These are phyloP conservation scores for Hypothenemus hampei DNA, from an alignment of 1,140 invertebrate genomes.

Conservation along the genomic window DNA sequence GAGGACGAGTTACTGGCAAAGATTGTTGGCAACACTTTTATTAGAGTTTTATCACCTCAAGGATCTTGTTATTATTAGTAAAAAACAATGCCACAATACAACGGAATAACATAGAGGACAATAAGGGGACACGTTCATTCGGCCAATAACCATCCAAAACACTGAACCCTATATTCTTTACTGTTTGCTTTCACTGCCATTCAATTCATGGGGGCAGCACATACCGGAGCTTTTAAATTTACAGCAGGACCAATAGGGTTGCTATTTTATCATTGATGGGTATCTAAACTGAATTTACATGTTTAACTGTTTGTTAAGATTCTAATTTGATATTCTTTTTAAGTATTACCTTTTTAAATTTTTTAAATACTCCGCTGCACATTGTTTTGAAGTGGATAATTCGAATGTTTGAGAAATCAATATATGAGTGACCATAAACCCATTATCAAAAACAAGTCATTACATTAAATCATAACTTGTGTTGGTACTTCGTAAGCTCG, in stretches of 20 bases:
- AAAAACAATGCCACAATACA: slow-evolving; percentile 1
- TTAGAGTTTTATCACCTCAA: slow-evolving; percentile 3
- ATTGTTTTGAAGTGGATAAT: no score
- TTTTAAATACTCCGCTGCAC: no score
- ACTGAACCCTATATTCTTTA: slow-evolving; percentile 1
- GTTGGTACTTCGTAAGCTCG: no score
- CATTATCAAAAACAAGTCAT: no score
- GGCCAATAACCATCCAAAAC: background rate
- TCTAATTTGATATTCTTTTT: no score
- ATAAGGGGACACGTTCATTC: background rate
- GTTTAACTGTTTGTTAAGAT: no score
- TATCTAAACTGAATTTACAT: no score
- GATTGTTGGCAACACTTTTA: slow-evolving; percentile 2
- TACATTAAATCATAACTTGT: no score
- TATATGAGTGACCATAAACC: background rate
- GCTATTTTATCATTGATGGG: no score
- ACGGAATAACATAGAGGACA: background rate
- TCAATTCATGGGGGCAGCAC: slow-evolving; percentile 1
- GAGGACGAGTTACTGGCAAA: background rate
- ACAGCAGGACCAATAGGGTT: no score
- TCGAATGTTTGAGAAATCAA: background rate
- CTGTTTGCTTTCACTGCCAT: background rate
- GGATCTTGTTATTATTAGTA: background rate
- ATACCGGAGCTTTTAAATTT: background rate
- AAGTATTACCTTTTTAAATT: no score